These are phyloP conservation scores for Crossocerus cetratus DNA, from an alignment of 2,888 invertebrate genomes.

Conservation along the genomic window DNA sequence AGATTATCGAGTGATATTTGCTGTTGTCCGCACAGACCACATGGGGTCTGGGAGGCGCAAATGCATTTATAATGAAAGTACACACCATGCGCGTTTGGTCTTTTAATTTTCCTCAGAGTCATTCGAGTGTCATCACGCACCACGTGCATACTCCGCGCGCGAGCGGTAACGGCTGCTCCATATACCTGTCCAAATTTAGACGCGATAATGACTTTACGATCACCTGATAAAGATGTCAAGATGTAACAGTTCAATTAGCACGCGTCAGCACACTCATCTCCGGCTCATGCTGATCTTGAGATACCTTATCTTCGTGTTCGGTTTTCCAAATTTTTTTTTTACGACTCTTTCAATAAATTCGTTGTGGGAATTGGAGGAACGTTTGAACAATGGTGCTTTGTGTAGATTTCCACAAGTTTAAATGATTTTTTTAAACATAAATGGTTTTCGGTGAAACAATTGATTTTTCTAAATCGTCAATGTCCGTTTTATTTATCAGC, in stretches of 20 bases:
- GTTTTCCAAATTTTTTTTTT: neutral
- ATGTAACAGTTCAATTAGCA: too few species aligned
- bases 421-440: too few species aligned
- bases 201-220: neutral
- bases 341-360: neutral
- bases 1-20: neutral
- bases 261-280: too few species aligned
- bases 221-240: too few species aligned
- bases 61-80: neutral
- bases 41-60: neutral
- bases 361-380: neutral
- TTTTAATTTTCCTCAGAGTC: neutral
- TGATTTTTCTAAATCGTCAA: too few species aligned
- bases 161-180: neutral
- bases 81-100: neutral
- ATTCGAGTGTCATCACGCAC: neutral
- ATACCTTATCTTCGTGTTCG: too few species aligned
- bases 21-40: neutral
- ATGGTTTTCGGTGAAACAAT: too few species aligned
- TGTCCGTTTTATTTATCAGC: too few species aligned
- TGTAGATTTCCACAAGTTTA: too few species aligned
- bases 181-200: constrained; percentile 1
- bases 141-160: neutral
- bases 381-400: neutral
- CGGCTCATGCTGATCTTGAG: too few species aligned